Evolutionary conservation across 92 coral and sea anemone species (phyloP).

Genomic region (Phenganax subtilis): DNA sequence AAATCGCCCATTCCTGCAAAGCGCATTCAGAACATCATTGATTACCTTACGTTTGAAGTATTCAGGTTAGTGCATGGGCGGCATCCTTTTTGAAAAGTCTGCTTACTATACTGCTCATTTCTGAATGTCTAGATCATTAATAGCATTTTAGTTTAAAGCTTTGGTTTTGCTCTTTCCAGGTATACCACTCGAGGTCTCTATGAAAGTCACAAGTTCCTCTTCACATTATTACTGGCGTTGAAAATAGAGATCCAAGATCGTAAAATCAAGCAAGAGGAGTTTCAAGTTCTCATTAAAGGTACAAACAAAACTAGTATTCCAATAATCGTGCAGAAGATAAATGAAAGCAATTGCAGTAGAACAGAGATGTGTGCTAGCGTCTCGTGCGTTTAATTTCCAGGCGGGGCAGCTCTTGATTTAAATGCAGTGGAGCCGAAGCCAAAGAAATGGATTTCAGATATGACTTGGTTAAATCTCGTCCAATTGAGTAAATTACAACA

Average conservation of each 20-base stretch:
- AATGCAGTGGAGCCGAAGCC: conserved; percentile 99
- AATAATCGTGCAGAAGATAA: neutral
- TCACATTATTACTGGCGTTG: conserved; percentile 79
- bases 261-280: conserved; percentile 84
- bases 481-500: conserved; percentile 89
- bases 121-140: neutral
- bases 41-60: conserved; percentile 91
- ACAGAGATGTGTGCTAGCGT: too few relatives aligned
- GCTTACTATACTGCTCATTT: neutral
- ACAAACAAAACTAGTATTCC: neutral
- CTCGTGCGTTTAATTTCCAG: conserved; percentile 30
- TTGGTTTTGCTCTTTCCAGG: conserved; percentile 12
- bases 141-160: neutral
- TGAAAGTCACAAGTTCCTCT: conserved; percentile 90
- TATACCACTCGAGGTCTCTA: conserved; percentile 97
- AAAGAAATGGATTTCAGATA: conserved; percentile 96
- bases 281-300: conserved; percentile 94
- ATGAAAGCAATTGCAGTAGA: neutral
- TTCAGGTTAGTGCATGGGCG: conserved; percentile 45
- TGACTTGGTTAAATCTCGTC: conserved; percentile 97
- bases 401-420: conserved; percentile 96
- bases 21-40: conserved; percentile 86
- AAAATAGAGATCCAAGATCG: conserved; percentile 89
- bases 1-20: conserved; percentile 97
- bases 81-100: too few relatives aligned